Evolutionary conservation across 2,888 invertebrate species (phyloP), one percentile per base, ranked within the genome.

Genomic region (Tanypteryx hageni): DNA sequence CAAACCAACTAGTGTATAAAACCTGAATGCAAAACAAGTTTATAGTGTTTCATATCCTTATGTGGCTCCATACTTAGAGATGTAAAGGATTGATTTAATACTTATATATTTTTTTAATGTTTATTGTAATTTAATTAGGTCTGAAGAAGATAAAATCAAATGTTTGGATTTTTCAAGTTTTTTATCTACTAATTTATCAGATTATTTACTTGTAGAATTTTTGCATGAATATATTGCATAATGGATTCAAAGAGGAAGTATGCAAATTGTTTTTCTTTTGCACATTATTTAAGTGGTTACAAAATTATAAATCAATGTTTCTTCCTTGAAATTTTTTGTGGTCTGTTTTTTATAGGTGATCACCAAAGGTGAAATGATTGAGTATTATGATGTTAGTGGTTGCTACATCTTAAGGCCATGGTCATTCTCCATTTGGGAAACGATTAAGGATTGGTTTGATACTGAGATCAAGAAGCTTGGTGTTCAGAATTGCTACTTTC

Each of bases 351-450:
- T 93, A 83, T 92, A 96, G 95, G 96, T 97, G 11, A 96, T 97
- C 93, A 98, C 98, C 0, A 98, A 98, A 95, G 97, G 99, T 84
- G 99, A 99, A 95, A 97, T 99, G 97, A 99, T 99, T 92, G 99
- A 99, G 95, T 99, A 99, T 95, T 99, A 99, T 95, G 99, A 99
- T 95, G 99, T 99, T 8, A 99, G 99, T 92, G 99, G 99, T 0
- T 99, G 99, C 95, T 99, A 99, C 95, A 99, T 99, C 94, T 96
- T 99, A 92, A 97, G 99, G 31, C 99, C 99, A 14, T 99, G 99
- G 99, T 97, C 99, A 16, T 99, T 97, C 95, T 96, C 98, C 92
- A 98, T 99, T 94, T 99, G 99, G 99, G 99, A 99, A 94, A 94
- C 95, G 0, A 99, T 99, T 93, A 97, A 97, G 94, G 96, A 96